A percentile compares a stretch with the other conserved stretches of the same genome.
Conservation (phyloP, 2,888 invertebrate species). For the Phasia obesa region DNA sequence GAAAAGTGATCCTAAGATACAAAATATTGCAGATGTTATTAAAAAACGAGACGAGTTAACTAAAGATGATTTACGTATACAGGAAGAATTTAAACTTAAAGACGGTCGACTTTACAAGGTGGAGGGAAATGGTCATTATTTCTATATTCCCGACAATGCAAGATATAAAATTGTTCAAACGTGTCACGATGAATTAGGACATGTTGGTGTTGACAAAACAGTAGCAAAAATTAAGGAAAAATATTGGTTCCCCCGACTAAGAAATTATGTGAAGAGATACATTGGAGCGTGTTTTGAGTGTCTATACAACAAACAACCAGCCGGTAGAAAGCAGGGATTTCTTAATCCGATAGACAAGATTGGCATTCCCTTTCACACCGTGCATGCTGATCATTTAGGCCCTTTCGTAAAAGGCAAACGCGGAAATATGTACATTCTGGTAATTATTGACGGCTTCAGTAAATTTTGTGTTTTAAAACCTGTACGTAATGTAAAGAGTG, state of each 20-base stretch:
- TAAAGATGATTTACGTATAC: conserved; percentile 9
- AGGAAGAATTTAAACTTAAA: conserved; percentile 16
- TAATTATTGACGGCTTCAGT: not conserved
- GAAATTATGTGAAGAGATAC: no score
- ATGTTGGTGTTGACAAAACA: not conserved
- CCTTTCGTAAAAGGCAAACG: not conserved
- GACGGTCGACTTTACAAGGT: not conserved
- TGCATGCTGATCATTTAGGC: no score
- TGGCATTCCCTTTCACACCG: no score
- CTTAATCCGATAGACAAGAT: not conserved
- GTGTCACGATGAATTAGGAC: conserved; percentile 12
- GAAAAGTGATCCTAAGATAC: conserved; percentile 7
- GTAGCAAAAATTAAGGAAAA: not conserved
- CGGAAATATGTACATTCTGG: not conserved
- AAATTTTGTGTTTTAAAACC: not conserved
- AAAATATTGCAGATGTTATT: not conserved
- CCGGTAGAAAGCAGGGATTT: conserved; percentile 11
- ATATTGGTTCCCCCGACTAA: conserved; percentile 1
- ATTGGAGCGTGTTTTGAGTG: conserved; percentile 19
- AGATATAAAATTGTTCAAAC: conserved; percentile 7
- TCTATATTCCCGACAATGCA: conserved; percentile 6
- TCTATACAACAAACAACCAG: conserved; percentile 12
- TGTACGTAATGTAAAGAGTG: conserved; percentile 13
- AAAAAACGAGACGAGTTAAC: not conserved
- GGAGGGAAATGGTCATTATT: no score